phyloP scores from a whole-genome alignment of 1,140 invertebrate species.

The Drosophila leontia region DNA sequence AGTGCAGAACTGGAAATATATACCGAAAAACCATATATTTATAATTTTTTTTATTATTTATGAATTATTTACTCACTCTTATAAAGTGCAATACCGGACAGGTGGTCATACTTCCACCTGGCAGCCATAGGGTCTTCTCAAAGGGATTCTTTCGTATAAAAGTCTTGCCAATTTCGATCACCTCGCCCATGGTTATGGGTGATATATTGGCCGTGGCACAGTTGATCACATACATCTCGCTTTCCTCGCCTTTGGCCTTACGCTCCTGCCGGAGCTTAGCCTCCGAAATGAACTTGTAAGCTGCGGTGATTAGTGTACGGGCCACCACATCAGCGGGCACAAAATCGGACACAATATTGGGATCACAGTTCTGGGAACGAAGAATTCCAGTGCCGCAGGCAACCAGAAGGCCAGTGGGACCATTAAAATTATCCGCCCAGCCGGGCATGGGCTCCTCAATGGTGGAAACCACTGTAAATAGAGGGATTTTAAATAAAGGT shows the following conservation, averaged over 20 bases:
- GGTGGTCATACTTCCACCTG: slow-evolving; percentile 86
- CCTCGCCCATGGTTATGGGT: slow-evolving; percentile 88
- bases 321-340: slow-evolving; percentile 95
- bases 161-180: slow-evolving; percentile 86
- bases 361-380: slow-evolving; percentile 89
- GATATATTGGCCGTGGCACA: slow-evolving; percentile 88
- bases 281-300: slow-evolving; percentile 87
- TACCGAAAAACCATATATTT: neutral
- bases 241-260: neutral
- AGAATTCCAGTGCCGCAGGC: slow-evolving; percentile 90
- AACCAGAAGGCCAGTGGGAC: slow-evolving; percentile 91
- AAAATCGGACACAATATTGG: slow-evolving; percentile 89
- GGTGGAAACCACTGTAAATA: slow-evolving; percentile 87
- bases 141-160: slow-evolving; percentile 87
- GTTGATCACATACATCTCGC: slow-evolving; percentile 88
- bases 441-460: slow-evolving; percentile 89
- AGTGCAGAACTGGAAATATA: slow-evolving; percentile 62
- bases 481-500: neutral
- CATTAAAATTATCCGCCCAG: slow-evolving; percentile 98
- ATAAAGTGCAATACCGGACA: slow-evolving; percentile 86
- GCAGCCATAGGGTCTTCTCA: slow-evolving; percentile 89
- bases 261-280: neutral
- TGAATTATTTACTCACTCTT: slow-evolving; percentile 71
- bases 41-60: no score
- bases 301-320: slow-evolving; percentile 91